Evolutionary conservation across 2,797 vertebrate species (phyloP).

Genomic region (Sus cebifrons): DNA sequence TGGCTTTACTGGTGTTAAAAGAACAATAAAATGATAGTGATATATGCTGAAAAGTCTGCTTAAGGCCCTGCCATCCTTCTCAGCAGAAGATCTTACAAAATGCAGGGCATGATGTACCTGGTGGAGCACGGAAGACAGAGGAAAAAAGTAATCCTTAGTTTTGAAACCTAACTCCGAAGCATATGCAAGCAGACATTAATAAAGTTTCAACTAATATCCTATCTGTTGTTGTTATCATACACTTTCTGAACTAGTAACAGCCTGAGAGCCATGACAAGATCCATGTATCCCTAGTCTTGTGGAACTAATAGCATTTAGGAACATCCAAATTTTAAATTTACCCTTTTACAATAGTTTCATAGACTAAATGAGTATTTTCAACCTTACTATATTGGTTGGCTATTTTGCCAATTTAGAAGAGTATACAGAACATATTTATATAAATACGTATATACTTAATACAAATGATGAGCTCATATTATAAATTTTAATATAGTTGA

Average conservation of each 20-base stretch:
- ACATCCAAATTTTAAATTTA: neutral
- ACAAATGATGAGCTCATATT: neutral
- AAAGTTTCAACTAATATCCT: neutral
- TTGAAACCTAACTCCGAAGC: neutral
- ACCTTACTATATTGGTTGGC: neutral
- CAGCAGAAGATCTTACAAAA: neutral
- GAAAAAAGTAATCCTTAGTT: neutral
- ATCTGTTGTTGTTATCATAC: neutral
- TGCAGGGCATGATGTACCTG: neutral
- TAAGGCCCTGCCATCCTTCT: neutral
- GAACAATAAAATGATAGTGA: neutral
- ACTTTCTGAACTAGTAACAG: neutral
- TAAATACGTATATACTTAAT: neutral
- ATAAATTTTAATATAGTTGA: neutral
- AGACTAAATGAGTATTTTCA: neutral
- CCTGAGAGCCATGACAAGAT: neutral
- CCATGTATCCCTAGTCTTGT: fast-evolving
- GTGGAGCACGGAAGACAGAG: neutral
- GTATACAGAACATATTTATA: neutral
- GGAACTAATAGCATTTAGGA: neutral
- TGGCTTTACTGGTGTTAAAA: neutral
- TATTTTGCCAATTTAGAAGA: neutral
- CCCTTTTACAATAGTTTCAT: neutral
- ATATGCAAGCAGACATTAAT: neutral
- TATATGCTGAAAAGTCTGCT: neutral